These are phyloP conservation scores for Hyperoplus immaculatus DNA, from an alignment of 2,797 vertebrate species.

Conservation along the genomic window DNA sequence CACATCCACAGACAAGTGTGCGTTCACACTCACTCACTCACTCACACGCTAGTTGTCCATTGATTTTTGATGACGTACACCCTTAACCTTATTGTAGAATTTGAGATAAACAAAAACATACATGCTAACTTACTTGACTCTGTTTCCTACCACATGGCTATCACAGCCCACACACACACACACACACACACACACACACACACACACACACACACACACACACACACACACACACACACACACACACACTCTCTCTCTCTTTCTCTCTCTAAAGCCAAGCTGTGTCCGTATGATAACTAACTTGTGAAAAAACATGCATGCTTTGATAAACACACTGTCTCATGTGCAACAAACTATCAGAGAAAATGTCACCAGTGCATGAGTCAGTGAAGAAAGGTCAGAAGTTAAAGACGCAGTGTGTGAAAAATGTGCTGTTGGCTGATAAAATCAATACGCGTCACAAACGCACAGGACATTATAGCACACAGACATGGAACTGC, in stretches of 20 bases:
- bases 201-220: slow-evolving; percentile 18
- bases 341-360: slow-evolving; percentile 3
- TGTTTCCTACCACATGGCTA: too few species aligned
- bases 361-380: background rate
- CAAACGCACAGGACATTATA: background rate
- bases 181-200: slow-evolving; percentile 11
- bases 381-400: background rate
- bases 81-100: too few species aligned
- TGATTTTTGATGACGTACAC: too few species aligned
- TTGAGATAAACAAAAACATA: too few species aligned
- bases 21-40: slow-evolving; percentile 56
- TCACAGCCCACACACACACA: too few species aligned
- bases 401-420: background rate
- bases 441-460: slow-evolving; percentile 24
- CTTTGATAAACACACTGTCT: slow-evolving; percentile 44
- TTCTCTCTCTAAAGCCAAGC: slow-evolving; percentile 37
- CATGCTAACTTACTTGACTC: too few species aligned
- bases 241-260: background rate
- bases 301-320: slow-evolving; percentile 35
- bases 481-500: background rate
- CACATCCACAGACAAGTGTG: slow-evolving; percentile 47
- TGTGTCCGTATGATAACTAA: slow-evolving; percentile 61
- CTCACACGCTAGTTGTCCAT: background rate
- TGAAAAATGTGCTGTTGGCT: slow-evolving; percentile 5
- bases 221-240: slow-evolving; percentile 25